Evolutionary conservation across 2,888 invertebrate species (phyloP).

Genomic region (Polydrusus tereticollis): DNA sequence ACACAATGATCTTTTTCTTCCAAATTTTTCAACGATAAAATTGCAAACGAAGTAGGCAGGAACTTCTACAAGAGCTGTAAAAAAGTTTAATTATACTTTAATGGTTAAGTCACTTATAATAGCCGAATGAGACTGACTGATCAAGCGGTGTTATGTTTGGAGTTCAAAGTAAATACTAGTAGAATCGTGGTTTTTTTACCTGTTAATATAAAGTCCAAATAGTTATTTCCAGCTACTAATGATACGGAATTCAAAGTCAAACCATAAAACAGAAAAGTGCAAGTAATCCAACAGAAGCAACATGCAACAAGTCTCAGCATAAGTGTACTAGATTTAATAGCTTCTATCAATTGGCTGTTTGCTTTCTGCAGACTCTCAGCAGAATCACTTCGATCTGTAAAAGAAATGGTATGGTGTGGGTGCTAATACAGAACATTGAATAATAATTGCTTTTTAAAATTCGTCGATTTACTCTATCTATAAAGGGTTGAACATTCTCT

Average conservation of each 20-base stretch:
- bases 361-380: slow-evolving; percentile 29
- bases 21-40: slow-evolving; percentile 74
- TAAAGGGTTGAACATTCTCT: background rate
- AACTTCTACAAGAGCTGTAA: slow-evolving; percentile 74
- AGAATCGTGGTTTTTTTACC: too few relatives aligned
- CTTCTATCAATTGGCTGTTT: slow-evolving; percentile 36
- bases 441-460: too few relatives aligned
- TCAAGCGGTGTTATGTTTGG: too few relatives aligned
- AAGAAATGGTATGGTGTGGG: background rate
- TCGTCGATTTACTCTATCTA: background rate
- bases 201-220: slow-evolving; percentile 81
- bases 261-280: slow-evolving; percentile 85
- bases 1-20: slow-evolving; percentile 75
- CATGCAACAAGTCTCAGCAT: slow-evolving; percentile 73
- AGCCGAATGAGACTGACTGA: too few relatives aligned
- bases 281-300: slow-evolving; percentile 85
- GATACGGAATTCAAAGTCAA: slow-evolving; percentile 83
- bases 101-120: too few relatives aligned
- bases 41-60: slow-evolving; percentile 79
- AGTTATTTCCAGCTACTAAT: slow-evolving; percentile 77
- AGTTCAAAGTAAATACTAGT: too few relatives aligned
- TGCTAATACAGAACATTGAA: too few relatives aligned
- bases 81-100: background rate
- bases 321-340: slow-evolving; percentile 62
- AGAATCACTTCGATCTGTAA: slow-evolving; percentile 16